Evolutionary conservation across 2,113 vertebrate genomes (phyloP).

Genomic region (Lota lota): DNA sequence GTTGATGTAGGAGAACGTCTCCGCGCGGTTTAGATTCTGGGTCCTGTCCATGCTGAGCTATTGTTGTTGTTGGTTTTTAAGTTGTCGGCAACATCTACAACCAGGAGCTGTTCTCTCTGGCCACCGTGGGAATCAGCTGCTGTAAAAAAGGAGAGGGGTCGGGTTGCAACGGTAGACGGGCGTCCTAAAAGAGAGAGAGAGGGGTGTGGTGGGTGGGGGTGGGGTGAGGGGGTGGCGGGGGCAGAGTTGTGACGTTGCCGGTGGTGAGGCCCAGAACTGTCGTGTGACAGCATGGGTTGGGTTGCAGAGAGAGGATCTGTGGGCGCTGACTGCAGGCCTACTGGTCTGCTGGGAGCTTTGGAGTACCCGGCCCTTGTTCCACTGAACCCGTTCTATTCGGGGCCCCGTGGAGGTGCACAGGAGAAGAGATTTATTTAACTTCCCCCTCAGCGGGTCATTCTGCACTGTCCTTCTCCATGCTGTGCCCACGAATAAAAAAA

Average conservation of each 20-base stretch:
- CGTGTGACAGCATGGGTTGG: conserved; percentile 38
- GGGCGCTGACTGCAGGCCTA: conserved; percentile 42
- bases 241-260: conserved; percentile 28
- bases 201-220: conserved; percentile 1
- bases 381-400: too few species aligned
- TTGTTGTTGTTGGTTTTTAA: background rate
- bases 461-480: too few species aligned
- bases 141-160: conserved; percentile 16
- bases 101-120: conserved; percentile 11
- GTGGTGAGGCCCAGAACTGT: conserved; percentile 51
- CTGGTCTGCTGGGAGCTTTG: too few species aligned
- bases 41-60: conserved; percentile 62
- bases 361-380: too few species aligned
- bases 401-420: too few species aligned
- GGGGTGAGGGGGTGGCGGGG: background rate
- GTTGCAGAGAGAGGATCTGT: conserved; percentile 58
- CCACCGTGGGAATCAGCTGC: conserved; percentile 26
- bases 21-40: conserved; percentile 54
- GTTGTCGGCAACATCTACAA: background rate
- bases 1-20: conserved; percentile 73
- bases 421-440: background rate
- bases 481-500: background rate
- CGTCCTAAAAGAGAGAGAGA: conserved; percentile 40
- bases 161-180: background rate
- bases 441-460: too few species aligned